Evolutionary conservation across 2,113 vertebrate species (phyloP).

Genomic region (Corythaixoides concolor): DNA sequence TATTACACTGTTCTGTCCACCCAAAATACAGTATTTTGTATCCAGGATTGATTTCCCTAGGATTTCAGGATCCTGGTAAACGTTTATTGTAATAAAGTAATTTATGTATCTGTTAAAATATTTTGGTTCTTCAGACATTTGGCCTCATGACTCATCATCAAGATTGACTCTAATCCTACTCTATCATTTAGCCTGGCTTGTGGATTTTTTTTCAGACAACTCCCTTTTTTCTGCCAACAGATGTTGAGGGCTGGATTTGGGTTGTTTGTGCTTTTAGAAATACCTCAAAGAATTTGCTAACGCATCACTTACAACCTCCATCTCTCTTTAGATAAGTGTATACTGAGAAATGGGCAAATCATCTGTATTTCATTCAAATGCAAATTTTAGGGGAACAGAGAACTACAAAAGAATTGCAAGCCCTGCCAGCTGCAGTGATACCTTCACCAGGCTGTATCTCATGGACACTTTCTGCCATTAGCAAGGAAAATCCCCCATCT

Average conservation of each 20-base stretch:
- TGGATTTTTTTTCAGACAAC: background rate
- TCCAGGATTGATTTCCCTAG: background rate
- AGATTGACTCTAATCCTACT: background rate
- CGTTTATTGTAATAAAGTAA: background rate
- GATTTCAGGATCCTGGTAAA: background rate
- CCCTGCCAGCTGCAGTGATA: background rate
- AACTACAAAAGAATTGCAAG: background rate
- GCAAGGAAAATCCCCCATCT: background rate
- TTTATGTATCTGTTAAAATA: background rate
- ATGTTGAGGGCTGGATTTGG: background rate
- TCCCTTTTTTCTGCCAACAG: background rate
- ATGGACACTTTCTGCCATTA: background rate
- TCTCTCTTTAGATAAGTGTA: background rate
- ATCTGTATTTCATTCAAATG: background rate
- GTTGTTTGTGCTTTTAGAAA: constrained; percentile 15
- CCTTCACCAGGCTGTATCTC: background rate
- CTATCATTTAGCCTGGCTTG: background rate
- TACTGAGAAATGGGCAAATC: background rate
- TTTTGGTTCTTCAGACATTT: background rate
- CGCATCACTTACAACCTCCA: background rate
- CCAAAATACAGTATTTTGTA: background rate
- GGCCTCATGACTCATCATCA: background rate
- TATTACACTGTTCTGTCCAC: background rate
- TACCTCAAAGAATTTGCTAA: background rate
- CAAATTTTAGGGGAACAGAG: background rate